Evolutionary conservation across 2,797 vertebrate genomes (phyloP).

Genomic region (Acanthurus lineatus): DNA sequence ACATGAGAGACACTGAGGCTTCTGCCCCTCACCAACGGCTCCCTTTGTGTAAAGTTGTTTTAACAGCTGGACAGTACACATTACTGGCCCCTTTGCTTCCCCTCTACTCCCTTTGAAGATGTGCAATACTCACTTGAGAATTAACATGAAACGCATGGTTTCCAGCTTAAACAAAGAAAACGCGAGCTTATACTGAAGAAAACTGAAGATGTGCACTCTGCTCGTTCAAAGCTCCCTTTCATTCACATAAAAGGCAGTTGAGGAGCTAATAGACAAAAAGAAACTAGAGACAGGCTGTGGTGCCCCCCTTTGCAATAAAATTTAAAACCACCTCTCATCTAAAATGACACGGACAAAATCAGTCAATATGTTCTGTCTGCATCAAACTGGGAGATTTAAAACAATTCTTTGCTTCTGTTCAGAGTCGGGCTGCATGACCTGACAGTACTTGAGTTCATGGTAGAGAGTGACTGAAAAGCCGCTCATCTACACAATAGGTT

Average conservation of each 20-base stretch:
- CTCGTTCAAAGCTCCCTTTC: constrained; percentile 51
- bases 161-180: constrained; percentile 64
- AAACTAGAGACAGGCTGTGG: constrained; percentile 50
- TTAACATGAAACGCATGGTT: constrained; percentile 61
- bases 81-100: constrained; percentile 47
- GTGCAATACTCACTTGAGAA: constrained; percentile 67
- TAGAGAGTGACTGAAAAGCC: constrained; percentile 46
- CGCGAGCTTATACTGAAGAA: constrained; percentile 63
- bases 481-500: constrained; percentile 32
- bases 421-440: constrained; percentile 24
- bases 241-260: constrained; percentile 63
- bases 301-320: constrained; percentile 57
- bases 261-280: constrained; percentile 53
- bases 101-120: constrained; percentile 62
- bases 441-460: constrained; percentile 42
- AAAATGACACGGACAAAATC: constrained; percentile 66
- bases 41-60: constrained; percentile 35
- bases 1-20: constrained; percentile 33
- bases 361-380: constrained; percentile 30
- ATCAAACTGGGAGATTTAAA: constrained; percentile 55
- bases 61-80: constrained; percentile 41
- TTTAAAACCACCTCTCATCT: constrained; percentile 75
- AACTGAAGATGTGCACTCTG: constrained; percentile 58
- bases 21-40: constrained; percentile 28
- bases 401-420: constrained; percentile 29